Evolutionary conservation across 2,113 vertebrate species (phyloP), one percentile per base, ranked within the genome.

Genomic region (Xiphophorus maculatus): DNA sequence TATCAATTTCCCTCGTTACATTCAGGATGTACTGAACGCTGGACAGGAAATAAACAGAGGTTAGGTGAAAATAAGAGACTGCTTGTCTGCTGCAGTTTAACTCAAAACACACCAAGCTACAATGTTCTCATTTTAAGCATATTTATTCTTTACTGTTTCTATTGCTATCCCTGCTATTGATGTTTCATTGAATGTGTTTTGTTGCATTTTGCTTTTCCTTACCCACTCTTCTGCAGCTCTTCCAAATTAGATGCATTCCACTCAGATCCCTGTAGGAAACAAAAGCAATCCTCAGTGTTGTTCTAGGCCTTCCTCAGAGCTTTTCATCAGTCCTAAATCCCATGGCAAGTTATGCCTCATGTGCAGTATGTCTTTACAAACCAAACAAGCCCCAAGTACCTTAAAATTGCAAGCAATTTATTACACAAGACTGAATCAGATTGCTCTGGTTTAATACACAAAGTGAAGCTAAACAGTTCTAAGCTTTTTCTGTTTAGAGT

Each of bases 221-320:
- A 99, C 98, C 98, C 97, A 87, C 97, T 95, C 89, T 95, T 98
- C 93, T 99, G 98, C 87, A 99, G 91, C 87, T 99, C 98, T 84
- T 99, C 98, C 90, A 99, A 87, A 88, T 99, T 99, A 83, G 97
- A 99, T 73, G 98, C 98, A 29, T 99, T 99, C 98, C 98, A 99
- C 81, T 99, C 98, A 0, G 98, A 99, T 83, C 97, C 97, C 97
- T 99, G 91, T 14, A 88, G 78, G 76, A 90, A 85, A 87, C 27
- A 88, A 80, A 89, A 66, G 60, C 61, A 84, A 82, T 67, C 82
- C 61, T 90, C 29, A 85, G 84, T 81, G 71, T 80, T 79, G 80
- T 79, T 83, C 78, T 63, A 48, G 79, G 67, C 30, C 74, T 83
- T 83, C 54, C 33, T 75, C 62, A 71, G 63, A 84, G 81, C 74